Conservation (phyloP, 1,140 invertebrate genomes). For the Brachionus paranguensis region DNA sequence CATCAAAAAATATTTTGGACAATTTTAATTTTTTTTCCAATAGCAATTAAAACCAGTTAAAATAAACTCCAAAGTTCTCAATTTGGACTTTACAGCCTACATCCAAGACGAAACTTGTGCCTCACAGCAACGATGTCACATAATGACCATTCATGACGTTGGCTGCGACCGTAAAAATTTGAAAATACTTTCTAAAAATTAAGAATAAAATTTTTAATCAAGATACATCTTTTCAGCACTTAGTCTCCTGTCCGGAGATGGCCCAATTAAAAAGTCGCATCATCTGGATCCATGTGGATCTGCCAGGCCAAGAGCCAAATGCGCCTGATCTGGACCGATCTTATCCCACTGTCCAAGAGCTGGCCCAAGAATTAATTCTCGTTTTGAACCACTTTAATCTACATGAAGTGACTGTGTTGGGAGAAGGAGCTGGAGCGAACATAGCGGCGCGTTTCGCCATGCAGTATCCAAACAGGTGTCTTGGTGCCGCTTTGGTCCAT, state of each 20-base stretch:
- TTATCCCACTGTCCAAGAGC: conserved; percentile 25
- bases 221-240: conserved; percentile 44
- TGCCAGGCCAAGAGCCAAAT: conserved; percentile 79
- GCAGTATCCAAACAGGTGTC: conserved; percentile 66
- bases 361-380: conserved; percentile 33
- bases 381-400: conserved; percentile 50
- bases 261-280: conserved; percentile 73
- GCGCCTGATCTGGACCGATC: conserved; percentile 61
- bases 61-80: conserved; percentile 9
- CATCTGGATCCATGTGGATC: conserved; percentile 79
- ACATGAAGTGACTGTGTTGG: conserved; percentile 69
- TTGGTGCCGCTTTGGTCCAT: conserved; percentile 77
- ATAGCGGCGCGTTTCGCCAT: conserved; percentile 76
- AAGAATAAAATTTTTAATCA: conserved; percentile 53
- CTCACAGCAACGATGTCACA: conserved; percentile 47
- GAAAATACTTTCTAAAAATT: no score
- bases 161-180: conserved; percentile 72
- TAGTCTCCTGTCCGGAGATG: conserved; percentile 73
- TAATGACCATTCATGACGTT: conserved; percentile 82
- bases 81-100: not conserved
- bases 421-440: conserved; percentile 82
- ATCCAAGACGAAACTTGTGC: conserved; percentile 21
- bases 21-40: not conserved
- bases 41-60: not conserved
- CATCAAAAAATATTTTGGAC: not conserved